Percentiles rank a stretch among this genome's conserved stretches.
Evolutionary conservation across 2,113 vertebrate genomes (phyloP).

Genomic region (Neotoma lepida): DNA sequence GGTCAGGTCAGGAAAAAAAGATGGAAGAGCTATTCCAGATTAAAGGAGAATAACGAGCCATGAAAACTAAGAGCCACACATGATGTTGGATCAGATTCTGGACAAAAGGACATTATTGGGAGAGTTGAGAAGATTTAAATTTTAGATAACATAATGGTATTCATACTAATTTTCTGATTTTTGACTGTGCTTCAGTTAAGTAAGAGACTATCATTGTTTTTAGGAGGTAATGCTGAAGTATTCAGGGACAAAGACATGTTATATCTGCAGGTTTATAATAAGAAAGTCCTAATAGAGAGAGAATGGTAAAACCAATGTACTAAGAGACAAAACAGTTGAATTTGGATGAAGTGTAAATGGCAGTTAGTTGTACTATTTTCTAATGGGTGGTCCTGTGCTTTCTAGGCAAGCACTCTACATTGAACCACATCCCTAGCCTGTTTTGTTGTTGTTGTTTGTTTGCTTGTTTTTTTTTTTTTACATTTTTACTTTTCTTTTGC

Average conservation of each 20-base stretch:
- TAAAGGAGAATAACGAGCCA: neutral
- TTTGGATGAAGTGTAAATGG: neutral
- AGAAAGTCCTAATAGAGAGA: neutral
- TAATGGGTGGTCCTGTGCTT: neutral
- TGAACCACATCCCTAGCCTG: neutral
- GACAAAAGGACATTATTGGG: neutral
- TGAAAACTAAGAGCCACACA: neutral
- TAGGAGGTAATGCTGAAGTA: slow-evolving; percentile 36
- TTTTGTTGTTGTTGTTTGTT: neutral
- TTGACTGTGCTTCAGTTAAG: neutral
- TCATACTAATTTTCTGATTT: slow-evolving; percentile 53
- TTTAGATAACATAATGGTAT: slow-evolving; percentile 44
- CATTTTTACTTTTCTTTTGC: neutral
- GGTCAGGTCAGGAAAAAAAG: neutral
- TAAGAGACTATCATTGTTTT: slow-evolving; percentile 33
- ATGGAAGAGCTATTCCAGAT: neutral
- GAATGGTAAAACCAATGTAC: neutral
- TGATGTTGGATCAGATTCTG: slow-evolving; percentile 12
- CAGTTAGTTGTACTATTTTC: neutral
- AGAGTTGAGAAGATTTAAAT: neutral
- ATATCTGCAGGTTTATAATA: slow-evolving; percentile 5
- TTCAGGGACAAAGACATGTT: neutral
- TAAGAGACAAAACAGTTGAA: slow-evolving; percentile 30
- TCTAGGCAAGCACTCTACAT: neutral
- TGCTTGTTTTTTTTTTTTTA: neutral